Conservation (phyloP, 2,888 invertebrate genomes). For the Rhagophthalmus giganteus region DNA sequence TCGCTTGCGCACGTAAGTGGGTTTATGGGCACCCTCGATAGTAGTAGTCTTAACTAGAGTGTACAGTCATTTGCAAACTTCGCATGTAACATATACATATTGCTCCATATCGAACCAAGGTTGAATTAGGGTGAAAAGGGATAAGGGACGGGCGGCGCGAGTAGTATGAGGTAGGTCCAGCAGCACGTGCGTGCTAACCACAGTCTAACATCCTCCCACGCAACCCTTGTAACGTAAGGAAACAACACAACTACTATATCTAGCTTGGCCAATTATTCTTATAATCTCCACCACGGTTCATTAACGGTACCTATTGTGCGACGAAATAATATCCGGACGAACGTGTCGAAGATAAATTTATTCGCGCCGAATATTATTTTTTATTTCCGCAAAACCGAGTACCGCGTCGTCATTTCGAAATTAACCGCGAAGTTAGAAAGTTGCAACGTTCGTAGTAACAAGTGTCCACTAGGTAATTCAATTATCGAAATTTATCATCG, state of each 20-base stretch:
- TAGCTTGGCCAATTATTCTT: conserved; percentile 44
- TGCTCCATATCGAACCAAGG: conserved; percentile 29
- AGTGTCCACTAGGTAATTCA: no score
- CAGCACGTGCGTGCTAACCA: conserved; percentile 54
- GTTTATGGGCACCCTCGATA: no score
- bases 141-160: conserved; percentile 33
- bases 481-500: neutral
- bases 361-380: no score
- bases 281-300: conserved; percentile 35
- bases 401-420: no score
- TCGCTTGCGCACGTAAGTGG: no score
- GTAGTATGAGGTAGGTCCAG: conserved; percentile 48
- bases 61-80: conserved; percentile 28
- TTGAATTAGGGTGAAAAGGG: conserved; percentile 34
- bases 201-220: conserved; percentile 53
- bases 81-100: conserved; percentile 32
- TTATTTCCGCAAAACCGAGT: no score
- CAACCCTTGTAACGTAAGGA: conserved; percentile 52
- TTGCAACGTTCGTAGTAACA: no score
- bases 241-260: conserved; percentile 53
- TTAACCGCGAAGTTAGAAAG: no score
- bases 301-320: conserved; percentile 1
- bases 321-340: neutral
- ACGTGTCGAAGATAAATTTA: neutral
- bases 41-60: conserved; percentile 22